Evolutionary conservation across 2,113 vertebrate species (phyloP).

Genomic region (Ochotona curzoniae): DNA sequence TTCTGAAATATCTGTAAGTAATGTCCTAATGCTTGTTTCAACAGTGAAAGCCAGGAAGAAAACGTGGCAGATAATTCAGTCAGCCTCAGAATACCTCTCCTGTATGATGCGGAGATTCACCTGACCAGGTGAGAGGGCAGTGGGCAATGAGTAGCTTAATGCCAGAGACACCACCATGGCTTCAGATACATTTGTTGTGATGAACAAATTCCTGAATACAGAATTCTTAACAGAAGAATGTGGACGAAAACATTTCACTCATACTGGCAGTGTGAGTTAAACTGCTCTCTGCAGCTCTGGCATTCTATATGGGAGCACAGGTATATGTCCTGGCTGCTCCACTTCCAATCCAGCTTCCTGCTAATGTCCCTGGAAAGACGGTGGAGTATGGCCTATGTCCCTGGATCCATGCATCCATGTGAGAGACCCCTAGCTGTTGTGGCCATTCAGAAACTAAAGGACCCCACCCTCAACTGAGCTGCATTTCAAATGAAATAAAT

Average conservation of each 20-base stretch:
- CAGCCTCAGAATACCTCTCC: conserved; percentile 86
- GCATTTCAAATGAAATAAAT: too few species aligned
- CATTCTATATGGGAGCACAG: too few species aligned
- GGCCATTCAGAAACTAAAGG: too few species aligned
- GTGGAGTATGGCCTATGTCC: too few species aligned
- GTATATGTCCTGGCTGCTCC: too few species aligned
- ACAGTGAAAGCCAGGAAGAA: conserved; percentile 91
- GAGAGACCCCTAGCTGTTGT: too few species aligned
- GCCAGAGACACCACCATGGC: not conserved
- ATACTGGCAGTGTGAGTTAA: too few species aligned
- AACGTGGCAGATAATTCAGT: conserved; percentile 87
- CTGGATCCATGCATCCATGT: too few species aligned
- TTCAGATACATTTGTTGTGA: not conserved
- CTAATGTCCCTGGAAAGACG: too few species aligned
- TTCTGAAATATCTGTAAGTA: not conserved
- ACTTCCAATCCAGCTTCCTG: too few species aligned
- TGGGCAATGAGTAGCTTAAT: not conserved
- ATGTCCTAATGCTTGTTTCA: conserved; percentile 58
- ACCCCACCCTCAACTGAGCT: too few species aligned
- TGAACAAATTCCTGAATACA: not conserved
- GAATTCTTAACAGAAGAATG: not conserved
- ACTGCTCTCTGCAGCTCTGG: too few species aligned
- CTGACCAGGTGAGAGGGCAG: conserved; percentile 88
- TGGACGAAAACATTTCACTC: not conserved
- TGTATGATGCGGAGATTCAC: conserved; percentile 91